These are phyloP conservation scores for Ranitomeya variabilis DNA, from an alignment of 2,113 vertebrate species.

Conservation along the genomic window DNA sequence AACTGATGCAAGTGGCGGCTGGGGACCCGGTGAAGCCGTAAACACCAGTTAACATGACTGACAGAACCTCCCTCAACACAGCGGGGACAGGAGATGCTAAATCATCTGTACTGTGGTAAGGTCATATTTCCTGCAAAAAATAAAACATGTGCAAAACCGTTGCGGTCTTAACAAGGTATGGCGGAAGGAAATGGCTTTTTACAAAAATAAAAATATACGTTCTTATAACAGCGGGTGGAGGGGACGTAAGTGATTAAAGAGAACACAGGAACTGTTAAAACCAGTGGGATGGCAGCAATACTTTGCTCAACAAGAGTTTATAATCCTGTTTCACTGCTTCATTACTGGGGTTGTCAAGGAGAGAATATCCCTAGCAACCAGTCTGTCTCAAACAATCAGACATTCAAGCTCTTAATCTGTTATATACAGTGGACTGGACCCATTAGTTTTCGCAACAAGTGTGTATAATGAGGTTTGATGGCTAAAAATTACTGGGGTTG, in stretches of 20 bases:
- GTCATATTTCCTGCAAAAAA: background rate
- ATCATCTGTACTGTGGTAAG: background rate
- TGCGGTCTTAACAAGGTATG: background rate
- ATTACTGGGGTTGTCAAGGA: too few species aligned
- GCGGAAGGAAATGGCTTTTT: constrained; percentile 6
- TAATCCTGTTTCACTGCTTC: too few species aligned
- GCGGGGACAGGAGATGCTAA: background rate
- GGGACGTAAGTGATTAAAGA: background rate
- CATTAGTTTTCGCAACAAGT: background rate
- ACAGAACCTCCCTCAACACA: background rate
- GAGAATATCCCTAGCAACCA: background rate
- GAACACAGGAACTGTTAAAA: background rate
- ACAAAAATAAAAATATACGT: background rate
- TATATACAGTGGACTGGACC: too few species aligned
- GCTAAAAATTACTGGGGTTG: background rate
- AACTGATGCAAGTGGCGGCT: constrained; percentile 38
- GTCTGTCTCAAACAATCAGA: too few species aligned
- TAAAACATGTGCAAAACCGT: background rate
- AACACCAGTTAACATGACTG: background rate
- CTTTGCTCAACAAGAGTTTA: too few species aligned
- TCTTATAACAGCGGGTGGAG: background rate
- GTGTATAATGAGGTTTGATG: background rate
- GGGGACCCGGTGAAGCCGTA: constrained; percentile 4
- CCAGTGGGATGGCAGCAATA: background rate
- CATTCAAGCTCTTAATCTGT: too few species aligned